phyloP scores from a whole-genome alignment of 2,797 vertebrate species.

The Otus scops region DNA sequence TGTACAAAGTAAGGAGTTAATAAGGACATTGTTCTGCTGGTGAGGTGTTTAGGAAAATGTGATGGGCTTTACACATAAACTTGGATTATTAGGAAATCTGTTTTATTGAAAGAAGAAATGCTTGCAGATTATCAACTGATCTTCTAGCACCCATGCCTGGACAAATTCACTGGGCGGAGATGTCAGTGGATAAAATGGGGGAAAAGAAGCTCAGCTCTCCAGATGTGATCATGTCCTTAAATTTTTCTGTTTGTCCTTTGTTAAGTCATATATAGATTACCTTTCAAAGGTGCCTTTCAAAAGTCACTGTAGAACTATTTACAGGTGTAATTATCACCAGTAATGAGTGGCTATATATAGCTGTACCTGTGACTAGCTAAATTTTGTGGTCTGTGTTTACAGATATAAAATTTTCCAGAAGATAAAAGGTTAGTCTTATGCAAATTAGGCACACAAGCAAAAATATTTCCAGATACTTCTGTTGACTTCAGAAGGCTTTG shows the following conservation, averaged over 20 bases:
- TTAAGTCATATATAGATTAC: neutral
- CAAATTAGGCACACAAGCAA: neutral
- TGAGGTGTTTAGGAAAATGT: neutral
- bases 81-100: neutral
- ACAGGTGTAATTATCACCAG: neutral
- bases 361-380: neutral
- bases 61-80: neutral
- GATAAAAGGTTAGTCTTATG: neutral
- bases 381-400: neutral
- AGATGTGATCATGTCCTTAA: neutral
- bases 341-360: neutral
- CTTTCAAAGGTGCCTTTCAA: neutral
- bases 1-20: neutral
- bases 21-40: neutral
- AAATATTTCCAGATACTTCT: neutral
- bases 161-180: neutral
- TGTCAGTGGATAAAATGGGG: rapidly evolving
- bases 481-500: neutral
- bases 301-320: neutral
- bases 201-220: neutral
- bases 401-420: neutral
- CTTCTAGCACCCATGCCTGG: neutral
- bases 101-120: neutral
- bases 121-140: neutral
- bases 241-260: neutral